Base-by-base conservation (phyloP, 2,888 invertebrate species). In the Chymomyza caudatula region DNA sequence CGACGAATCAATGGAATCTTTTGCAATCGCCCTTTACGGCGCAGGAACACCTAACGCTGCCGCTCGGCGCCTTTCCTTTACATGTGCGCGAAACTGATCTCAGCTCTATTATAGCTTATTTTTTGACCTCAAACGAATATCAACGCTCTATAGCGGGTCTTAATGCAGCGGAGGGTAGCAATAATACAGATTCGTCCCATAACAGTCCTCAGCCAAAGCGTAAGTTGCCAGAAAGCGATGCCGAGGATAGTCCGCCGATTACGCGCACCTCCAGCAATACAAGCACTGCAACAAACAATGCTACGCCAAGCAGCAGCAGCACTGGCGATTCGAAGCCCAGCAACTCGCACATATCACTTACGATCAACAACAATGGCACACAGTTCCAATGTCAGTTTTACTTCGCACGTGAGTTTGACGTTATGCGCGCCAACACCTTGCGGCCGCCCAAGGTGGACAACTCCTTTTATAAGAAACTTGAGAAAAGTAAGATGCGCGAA, bases 351-450 rank as follows among this genome's bases (percentile, higher is more conserved):
- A 90, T 93, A 13, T 92, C 93, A 63, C 89, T 93, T n/a, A 91
- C 92, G 58, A 93, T 93, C 76, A 92, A 92, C 69, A 95, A 95
- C 85, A 89, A 91, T 1, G 92, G 92, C 13, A 94, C 97, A 47
- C 96, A 96, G 61, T 96, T 98, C 78, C 95, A 95, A 76, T 98
- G 98, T 85, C 94, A 95, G 78, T 94, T 98, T 74, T 96, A 95
- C 91, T 97, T 96, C 91, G 98, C 98, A 37, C 94, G 96, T 61
- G 96, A 97, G 90, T 99, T 99, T 91, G 94, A 96, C 60, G 92
- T 93, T 51, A 92, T 99, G 64, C 93, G 99, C 0, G 78, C 80
- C 1, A 88, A 85, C 55, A 87, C 86, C 3, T 67, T 89, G 20
- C 86, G 86, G 52, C 82, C 87, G 0, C 83, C 88, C 0, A 89